Percentiles rank a stretch among this genome's conserved stretches.
Evolutionary conservation across 35 echinoderm and acorn worm genomes (phyloP).

Genomic region (Lytechinus variegatus): DNA sequence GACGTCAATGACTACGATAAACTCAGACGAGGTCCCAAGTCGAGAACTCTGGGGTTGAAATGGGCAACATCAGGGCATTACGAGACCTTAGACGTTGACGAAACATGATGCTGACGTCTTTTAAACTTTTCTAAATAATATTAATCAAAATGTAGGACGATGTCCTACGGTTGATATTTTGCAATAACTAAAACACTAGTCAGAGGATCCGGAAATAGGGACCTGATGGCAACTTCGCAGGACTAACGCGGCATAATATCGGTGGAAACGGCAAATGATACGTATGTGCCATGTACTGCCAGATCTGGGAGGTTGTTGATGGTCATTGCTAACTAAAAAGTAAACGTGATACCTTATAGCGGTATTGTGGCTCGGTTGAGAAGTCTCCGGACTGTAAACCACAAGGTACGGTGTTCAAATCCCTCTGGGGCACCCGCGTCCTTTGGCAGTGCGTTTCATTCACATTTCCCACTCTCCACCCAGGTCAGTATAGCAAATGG

Average conservation of each 20-base stretch:
- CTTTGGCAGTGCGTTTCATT: too few species aligned
- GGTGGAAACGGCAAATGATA: neutral
- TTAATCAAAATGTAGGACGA: neutral
- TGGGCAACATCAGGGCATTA: conserved; percentile 41
- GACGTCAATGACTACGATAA: conserved; percentile 47
- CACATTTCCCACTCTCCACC: too few species aligned
- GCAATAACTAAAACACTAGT: neutral
- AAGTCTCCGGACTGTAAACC: too few species aligned
- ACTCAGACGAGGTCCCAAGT: conserved; percentile 41
- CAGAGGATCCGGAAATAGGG: neutral
- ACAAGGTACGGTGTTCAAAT: too few species aligned
- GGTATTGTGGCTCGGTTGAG: too few species aligned
- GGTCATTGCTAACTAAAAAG: neutral
- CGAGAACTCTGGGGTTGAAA: neutral
- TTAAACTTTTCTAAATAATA: neutral
- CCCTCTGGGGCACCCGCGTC: too few species aligned
- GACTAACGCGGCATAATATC: neutral
- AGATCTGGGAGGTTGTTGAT: neutral
- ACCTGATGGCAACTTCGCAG: neutral
- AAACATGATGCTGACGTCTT: conserved; percentile 15
- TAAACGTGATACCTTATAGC: neutral
- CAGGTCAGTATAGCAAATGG: too few species aligned
- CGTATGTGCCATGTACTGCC: neutral
- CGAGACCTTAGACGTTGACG: conserved; percentile 37
- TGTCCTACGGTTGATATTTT: neutral